These are phyloP conservation scores for Micronycteris hirsuta DNA, from an alignment of 2,113 vertebrate genomes.

Conservation along the genomic window DNA sequence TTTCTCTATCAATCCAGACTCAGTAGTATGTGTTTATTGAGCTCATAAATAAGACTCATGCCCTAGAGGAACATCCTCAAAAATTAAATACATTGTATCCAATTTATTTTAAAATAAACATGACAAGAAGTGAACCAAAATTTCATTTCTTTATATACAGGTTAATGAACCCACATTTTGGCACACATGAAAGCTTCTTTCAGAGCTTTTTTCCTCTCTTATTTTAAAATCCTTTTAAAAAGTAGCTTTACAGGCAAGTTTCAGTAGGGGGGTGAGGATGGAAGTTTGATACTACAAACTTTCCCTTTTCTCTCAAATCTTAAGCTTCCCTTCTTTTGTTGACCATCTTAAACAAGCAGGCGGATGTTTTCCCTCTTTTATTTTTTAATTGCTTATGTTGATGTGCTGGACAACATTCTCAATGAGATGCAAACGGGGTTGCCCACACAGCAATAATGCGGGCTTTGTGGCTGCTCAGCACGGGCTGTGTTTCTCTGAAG, in stretches of 20 bases:
- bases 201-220: neutral
- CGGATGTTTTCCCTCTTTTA: conserved; percentile 29
- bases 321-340: conserved; percentile 54
- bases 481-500: conserved; percentile 42
- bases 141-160: conserved; percentile 59
- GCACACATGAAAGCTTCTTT: conserved; percentile 57
- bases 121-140: conserved; percentile 53
- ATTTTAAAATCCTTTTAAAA: conserved; percentile 20
- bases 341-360: conserved; percentile 54
- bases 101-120: conserved; percentile 68
- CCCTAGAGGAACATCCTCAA: conserved; percentile 25
- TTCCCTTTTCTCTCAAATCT: conserved; percentile 42
- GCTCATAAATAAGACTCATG: conserved; percentile 42
- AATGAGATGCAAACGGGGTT: conserved; percentile 32
- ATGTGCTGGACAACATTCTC: conserved; percentile 58
- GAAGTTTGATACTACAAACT: conserved; percentile 24
- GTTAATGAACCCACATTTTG: conserved; percentile 60
- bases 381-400: conserved; percentile 67
- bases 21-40: conserved; percentile 42
- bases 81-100: conserved; percentile 66
- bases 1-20: conserved; percentile 37
- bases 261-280: neutral
- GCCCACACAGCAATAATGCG: conserved; percentile 45
- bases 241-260: conserved; percentile 9
- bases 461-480: conserved; percentile 55